Base-by-base conservation (phyloP, 2,888 invertebrate species). In the Unio delphinus region DNA sequence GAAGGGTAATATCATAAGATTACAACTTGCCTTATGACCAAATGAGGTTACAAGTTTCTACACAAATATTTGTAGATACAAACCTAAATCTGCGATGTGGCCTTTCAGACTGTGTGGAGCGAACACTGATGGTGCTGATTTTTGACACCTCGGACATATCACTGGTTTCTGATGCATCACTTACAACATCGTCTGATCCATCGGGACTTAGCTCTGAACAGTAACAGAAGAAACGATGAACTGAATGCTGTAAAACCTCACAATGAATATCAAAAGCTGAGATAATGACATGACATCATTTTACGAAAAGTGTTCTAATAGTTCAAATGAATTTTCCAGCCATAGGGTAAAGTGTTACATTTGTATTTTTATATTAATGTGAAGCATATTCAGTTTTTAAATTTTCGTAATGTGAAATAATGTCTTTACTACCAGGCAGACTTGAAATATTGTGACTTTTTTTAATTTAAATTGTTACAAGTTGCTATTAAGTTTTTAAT, bases 61-160 rank as follows among this genome's bases (percentile, higher is more conserved):
- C 28, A 11, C 18, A 58, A 7, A 20, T 4, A 61, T 61, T 0
- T 30, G 26, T 15, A 61, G 11, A 63, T 15, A 62, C 70, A 62
- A 75, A 90, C 90, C 90, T 90, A 70, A 90, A 84, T 79, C 89
- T 90, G 74, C 95, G 95, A 79, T 95, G 92, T 34, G 97, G 97
- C 85, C 96, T 92, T 91, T 97, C 98, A 75, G 96, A 96, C 92
- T 97, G 97, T 81, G 97, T 98, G 85, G 97, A 97, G 91, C 96
- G 95, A 83, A 97, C 95, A 83, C 96, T 93, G 74, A 88, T 84
- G 15, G 87, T 88, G 82, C 87, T 87, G 78, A 89, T 86, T 80
- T 88, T 88, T 26, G 89, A 89, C 72, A 94, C 95, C 73, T 90
- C 90, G 3, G 90, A 90, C 83, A 90, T 88, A 75, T 90, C 90